Conservation (phyloP, 2,113 vertebrate genomes). For the Muntiacus reevesi region DNA sequence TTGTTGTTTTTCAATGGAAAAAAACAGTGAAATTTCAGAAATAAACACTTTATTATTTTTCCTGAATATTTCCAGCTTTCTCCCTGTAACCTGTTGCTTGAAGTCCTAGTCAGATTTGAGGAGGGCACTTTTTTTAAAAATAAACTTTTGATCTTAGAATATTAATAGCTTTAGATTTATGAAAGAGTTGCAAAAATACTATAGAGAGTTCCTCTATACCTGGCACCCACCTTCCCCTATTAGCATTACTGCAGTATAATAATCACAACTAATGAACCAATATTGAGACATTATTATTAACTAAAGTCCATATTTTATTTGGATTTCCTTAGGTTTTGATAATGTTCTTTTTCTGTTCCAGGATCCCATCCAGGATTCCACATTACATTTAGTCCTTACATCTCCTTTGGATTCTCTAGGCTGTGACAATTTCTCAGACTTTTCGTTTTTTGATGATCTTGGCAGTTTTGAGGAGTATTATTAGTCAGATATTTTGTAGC, state of each 20-base stretch:
- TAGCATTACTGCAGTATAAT: not conserved
- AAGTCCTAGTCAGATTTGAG: not conserved
- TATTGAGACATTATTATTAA: not conserved
- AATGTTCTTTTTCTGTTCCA: not conserved
- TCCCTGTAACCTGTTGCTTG: not conserved
- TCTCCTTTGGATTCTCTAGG: not conserved
- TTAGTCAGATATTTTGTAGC: not conserved
- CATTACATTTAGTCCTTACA: not conserved
- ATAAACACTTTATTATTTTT: conserved; percentile 6
- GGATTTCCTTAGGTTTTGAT: not conserved
- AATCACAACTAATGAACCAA: not conserved
- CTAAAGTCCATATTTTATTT: not conserved
- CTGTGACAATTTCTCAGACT: not conserved
- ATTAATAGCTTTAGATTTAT: not conserved
- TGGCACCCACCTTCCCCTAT: rapidly evolving
- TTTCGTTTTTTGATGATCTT: not conserved
- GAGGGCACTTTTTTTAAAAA: not conserved
- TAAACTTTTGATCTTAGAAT: not conserved
- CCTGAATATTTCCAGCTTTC: not conserved
- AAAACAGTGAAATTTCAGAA: conserved; percentile 23
- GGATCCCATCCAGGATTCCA: not conserved
- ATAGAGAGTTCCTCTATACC: not conserved
- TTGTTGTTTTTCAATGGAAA: not conserved
- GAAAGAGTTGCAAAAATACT: not conserved
- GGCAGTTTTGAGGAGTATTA: not conserved